Base-by-base conservation (phyloP, 2,888 invertebrate genomes). In the Coelinius sp. region DNA sequence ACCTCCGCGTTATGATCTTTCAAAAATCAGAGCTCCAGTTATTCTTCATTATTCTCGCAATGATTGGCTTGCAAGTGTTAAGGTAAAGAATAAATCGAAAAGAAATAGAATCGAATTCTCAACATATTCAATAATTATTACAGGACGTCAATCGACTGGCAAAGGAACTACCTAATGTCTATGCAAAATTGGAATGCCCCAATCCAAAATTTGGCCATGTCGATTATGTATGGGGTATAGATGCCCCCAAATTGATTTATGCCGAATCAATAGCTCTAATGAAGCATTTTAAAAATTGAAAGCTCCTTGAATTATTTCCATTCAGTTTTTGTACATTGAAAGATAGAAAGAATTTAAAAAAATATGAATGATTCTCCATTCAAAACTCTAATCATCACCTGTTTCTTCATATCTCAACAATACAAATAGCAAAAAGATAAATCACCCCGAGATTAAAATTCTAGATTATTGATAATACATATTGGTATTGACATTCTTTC, bases 41-140 rank as follows among this genome's bases (percentile, higher is more conserved):
- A 91, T 91, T 72, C 82, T 94, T 0, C 92, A 93, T 81, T 93
- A 91, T 82, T 90, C 92, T 0, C 88, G 89, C 10, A 91, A 90
- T 38, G 95, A 95, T 83, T 92, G 91, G 86, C 82, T 94, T 71
- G 90, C 94, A 0, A 86, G 89, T 71, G 83, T 85, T 0, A 82
- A 56, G 46, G 80, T 80, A 66, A 63, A 22, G 41, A 63, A 20
- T 17, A n/a, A 17, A 31, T 7, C 2, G 7, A 56, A n/a, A 7
- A 6, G 14, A 56, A 14, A 20, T 52, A 6, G 12, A 8, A 0
- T 1, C 31, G 3, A 31, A 17, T 14, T 0, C 12, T 24, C 7
- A 22, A 35, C 35, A 10, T 8, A 52, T 41, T 52, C 3, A 17
- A 31, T 73, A 10, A 27, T 2, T 53, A 68, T 74, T 75, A 3